Base-by-base conservation (phyloP, 2,113 vertebrate genomes). In the Hystrix brachyura region DNA sequence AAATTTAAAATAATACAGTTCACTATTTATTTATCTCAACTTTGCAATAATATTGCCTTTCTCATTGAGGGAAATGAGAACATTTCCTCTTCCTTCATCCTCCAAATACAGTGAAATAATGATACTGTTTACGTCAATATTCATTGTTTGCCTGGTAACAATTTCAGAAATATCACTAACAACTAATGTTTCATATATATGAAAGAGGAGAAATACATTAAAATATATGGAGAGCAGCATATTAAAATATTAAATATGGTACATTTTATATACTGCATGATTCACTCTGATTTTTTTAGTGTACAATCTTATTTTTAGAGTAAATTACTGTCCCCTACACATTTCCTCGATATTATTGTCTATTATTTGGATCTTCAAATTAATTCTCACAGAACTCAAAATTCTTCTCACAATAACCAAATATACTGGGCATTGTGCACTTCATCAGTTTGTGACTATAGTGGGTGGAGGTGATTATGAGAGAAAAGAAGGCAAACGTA, bases 111-210 rank as follows among this genome's bases (percentile, higher is more conserved):
- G 34, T 64, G 55, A 57, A 43, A 86, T 67, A 15, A 34, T 43
- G 7, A 93, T 53, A 90, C 81, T 92, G 25, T 83, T 90, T 72
- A 59, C 12, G 87, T 87, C 69, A 71, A 6, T 92, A 81, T 85
- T 91, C 46, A 72, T 85, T 85, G 25, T 65, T 55, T 93, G 23
- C 59, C 90, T 90, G 69, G 84, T 90, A 78, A 87, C 67, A 19
- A 29, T 59, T 72, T 79, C 62, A 79, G 38, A 83, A 91, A 48
- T 87, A 91, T 84, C 91, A 55, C 84, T 88, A 90, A 95, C 29
- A 95, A 46, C 84, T 92, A 23, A n/a, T 72, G 32, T 55, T 91
- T 46, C 25, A 6, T 78, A 5, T 38, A 67, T 76, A 34, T 76
- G 46, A 88, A 83, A 95, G 57, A 93, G 55, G 23, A 3, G 38